phyloP scores from a whole-genome alignment of 2,888 invertebrate species.

The Carabus problematicus region DNA sequence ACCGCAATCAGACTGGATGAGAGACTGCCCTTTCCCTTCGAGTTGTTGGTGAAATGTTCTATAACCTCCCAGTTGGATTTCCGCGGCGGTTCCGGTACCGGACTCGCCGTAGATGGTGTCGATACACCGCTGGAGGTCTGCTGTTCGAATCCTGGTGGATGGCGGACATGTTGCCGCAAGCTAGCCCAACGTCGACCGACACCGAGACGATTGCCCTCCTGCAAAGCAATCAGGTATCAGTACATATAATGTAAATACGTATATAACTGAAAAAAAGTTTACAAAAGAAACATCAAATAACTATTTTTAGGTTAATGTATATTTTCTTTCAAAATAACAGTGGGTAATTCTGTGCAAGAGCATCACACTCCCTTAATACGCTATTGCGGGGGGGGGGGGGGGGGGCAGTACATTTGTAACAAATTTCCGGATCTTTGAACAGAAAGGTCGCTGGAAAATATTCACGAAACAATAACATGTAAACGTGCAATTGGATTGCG shows the following conservation, averaged over 20 bases:
- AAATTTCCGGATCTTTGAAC: no score
- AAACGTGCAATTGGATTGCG: no score
- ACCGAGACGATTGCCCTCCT: conserved; percentile 23
- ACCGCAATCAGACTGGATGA: conserved; percentile 71
- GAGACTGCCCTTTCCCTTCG: conserved; percentile 66
- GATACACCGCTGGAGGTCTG: conserved; percentile 51
- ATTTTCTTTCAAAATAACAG: no score
- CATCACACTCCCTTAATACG: no score
- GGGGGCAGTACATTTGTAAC: no score
- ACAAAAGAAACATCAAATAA: background rate
- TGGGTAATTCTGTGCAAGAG: no score
- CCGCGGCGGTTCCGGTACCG: conserved; percentile 60
- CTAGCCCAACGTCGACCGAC: conserved; percentile 61
- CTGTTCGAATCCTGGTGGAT: conserved; percentile 54
- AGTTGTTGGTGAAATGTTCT: conserved; percentile 78
- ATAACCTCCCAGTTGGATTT: conserved; percentile 93
- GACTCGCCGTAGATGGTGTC: conserved; percentile 52
- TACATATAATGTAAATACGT: no score
- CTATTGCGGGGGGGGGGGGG: no score
- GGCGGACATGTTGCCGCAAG: conserved; percentile 60
- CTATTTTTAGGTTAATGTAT: no score
- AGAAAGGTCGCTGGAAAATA: no score
- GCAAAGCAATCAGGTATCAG: background rate
- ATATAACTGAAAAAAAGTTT: conserved; percentile 1
- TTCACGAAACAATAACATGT: no score